Evolutionary conservation across 1,140 invertebrate genomes (phyloP).

Genomic region (Drosophila biarmipes): DNA sequence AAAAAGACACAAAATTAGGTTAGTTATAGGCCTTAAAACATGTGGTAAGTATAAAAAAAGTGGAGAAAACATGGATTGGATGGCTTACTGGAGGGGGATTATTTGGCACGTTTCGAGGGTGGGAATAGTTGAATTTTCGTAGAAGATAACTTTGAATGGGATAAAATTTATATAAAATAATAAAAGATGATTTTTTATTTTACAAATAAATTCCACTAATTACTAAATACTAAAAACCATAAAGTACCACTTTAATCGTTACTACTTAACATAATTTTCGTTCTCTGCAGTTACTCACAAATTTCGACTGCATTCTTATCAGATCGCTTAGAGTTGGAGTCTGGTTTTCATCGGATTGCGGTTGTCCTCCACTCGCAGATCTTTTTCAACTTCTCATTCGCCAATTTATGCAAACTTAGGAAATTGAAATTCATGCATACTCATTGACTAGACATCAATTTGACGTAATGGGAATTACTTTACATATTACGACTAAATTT

Average conservation of each 20-base stretch:
- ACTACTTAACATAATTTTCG: no score
- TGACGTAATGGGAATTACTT: constrained; percentile 70
- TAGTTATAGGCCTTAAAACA: neutral
- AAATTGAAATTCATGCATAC: constrained; percentile 65
- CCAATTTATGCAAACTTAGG: constrained; percentile 39
- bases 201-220: no score
- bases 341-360: constrained; percentile 61
- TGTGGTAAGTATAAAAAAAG: no score
- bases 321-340: constrained; percentile 27
- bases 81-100: no score
- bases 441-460: constrained; percentile 70
- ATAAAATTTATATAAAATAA: no score
- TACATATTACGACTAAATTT: constrained; percentile 59
- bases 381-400: constrained; percentile 32
- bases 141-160: no score
- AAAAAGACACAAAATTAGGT: neutral
- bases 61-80: no score
- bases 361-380: constrained; percentile 68
- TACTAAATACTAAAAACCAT: no score
- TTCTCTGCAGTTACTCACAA: constrained; percentile 61
- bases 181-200: no score
- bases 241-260: no score
- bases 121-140: no score
- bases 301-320: constrained; percentile 44
- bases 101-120: no score